These are phyloP conservation scores for Brachionus plicatilis DNA, from an alignment of 1,140 invertebrate genomes.

Conservation along the genomic window DNA sequence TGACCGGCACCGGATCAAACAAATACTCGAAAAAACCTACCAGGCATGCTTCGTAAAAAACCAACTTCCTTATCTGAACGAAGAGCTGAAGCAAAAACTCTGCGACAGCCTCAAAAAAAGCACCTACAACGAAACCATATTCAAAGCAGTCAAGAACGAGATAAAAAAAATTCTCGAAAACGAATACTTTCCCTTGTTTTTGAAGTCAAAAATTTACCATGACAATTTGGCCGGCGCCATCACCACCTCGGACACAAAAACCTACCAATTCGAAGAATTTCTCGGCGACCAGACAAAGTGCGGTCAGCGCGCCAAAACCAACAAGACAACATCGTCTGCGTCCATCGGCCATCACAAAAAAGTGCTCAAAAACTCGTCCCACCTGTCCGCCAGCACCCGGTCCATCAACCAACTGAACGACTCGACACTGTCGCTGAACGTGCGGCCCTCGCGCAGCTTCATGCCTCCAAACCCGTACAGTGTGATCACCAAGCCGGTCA, in stretches of 20 bases:
- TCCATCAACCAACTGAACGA: not conserved
- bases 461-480: not conserved
- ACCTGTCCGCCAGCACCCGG: not conserved
- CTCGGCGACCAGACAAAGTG: not conserved
- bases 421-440: not conserved
- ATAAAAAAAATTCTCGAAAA: not conserved
- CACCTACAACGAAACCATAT: slow-evolving; percentile 31
- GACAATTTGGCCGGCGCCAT: not conserved
- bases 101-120: slow-evolving; percentile 22
- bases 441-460: not conserved
- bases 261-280: slow-evolving; percentile 12
- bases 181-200: slow-evolving; percentile 8
- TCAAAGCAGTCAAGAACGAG: slow-evolving; percentile 28
- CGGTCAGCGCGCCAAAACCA: not conserved
- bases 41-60: slow-evolving; percentile 29
- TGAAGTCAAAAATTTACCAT: not conserved
- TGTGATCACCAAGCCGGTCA: not conserved
- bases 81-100: slow-evolving; percentile 14
- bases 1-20: slow-evolving; percentile 18
- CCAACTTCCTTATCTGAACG: slow-evolving; percentile 6
- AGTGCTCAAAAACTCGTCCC: not conserved
- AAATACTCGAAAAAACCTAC: slow-evolving; percentile 34
- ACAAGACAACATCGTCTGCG: not conserved
- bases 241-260: not conserved
- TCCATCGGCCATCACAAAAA: not conserved